A percentile compares a stretch with the other conserved stretches of the same genome.
phyloP scores from a whole-genome alignment of 2,113 vertebrate species.

The Sphaerodactylus townsendi region DNA sequence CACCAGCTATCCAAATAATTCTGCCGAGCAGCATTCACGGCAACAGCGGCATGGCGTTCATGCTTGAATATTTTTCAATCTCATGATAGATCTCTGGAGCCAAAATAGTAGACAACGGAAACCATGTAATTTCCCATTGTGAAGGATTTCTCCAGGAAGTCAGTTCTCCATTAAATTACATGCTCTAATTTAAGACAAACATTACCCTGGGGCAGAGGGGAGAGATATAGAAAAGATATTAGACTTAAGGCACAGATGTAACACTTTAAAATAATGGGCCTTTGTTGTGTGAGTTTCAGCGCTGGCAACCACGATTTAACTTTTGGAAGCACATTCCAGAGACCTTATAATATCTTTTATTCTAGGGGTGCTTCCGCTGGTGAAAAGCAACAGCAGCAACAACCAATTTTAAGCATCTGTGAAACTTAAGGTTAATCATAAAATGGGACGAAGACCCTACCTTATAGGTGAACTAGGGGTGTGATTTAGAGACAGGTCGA shows the following conservation, averaged over 20 bases:
- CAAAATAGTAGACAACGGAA: conserved; percentile 34
- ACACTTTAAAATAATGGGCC: conserved; percentile 49
- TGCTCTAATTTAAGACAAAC: conserved; percentile 42
- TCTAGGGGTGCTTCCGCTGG: conserved; percentile 24
- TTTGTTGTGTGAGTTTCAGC: neutral
- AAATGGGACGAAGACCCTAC: too few relatives aligned
- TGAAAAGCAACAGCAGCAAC: neutral
- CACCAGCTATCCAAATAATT: neutral
- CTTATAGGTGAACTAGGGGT: too few relatives aligned
- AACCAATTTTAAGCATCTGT: too few relatives aligned
- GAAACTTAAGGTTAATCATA: neutral
- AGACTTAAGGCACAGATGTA: conserved; percentile 13
- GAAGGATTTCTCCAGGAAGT: conserved; percentile 22
- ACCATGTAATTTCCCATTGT: conserved; percentile 15
- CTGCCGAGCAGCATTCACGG: neutral
- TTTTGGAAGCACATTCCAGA: neutral
- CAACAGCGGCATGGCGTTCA: conserved; percentile 6
- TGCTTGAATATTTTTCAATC: neutral
- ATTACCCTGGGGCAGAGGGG: neutral
- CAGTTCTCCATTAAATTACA: conserved; percentile 15
- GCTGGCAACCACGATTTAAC: neutral
- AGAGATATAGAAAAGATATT: neutral
- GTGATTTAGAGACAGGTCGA: neutral
- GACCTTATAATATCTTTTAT: neutral
- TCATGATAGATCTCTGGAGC: neutral